These are phyloP conservation scores for Serripes groenlandicus DNA, from an alignment of 2,888 invertebrate genomes.

Conservation along the genomic window DNA sequence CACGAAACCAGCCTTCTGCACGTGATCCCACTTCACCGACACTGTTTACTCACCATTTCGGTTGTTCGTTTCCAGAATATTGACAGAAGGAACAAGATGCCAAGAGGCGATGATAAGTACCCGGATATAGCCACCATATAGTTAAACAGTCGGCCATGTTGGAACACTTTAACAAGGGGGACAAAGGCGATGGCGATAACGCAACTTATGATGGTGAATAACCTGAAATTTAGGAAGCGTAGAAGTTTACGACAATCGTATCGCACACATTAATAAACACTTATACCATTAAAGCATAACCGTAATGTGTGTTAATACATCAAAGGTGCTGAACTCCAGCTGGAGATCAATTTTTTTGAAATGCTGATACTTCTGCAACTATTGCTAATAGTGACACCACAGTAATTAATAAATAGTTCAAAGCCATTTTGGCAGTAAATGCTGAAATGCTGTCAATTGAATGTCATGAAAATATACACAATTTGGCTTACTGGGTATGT, in stretches of 20 bases:
- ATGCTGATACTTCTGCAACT: neutral
- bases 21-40: neutral
- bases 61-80: constrained; percentile 78
- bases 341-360: neutral
- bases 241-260: neutral
- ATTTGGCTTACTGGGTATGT: too few relatives aligned
- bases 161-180: constrained; percentile 78
- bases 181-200: constrained; percentile 77
- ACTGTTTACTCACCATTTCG: constrained; percentile 66
- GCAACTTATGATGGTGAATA: constrained; percentile 75
- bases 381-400: too few relatives aligned
- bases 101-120: constrained; percentile 78
- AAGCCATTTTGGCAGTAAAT: too few relatives aligned
- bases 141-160: constrained; percentile 77
- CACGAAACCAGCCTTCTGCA: neutral
- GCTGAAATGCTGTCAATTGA: too few relatives aligned
- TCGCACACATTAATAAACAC: too few relatives aligned
- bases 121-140: constrained; percentile 79
- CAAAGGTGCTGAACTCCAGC: too few relatives aligned
- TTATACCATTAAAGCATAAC: too few relatives aligned
- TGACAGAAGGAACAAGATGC: constrained; percentile 76
- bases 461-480: too few relatives aligned
- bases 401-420: too few relatives aligned
- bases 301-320: too few relatives aligned
- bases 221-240: constrained; percentile 49